Evolutionary conservation across 2,888 invertebrate species (phyloP).

Genomic region (Athalia rosae): DNA sequence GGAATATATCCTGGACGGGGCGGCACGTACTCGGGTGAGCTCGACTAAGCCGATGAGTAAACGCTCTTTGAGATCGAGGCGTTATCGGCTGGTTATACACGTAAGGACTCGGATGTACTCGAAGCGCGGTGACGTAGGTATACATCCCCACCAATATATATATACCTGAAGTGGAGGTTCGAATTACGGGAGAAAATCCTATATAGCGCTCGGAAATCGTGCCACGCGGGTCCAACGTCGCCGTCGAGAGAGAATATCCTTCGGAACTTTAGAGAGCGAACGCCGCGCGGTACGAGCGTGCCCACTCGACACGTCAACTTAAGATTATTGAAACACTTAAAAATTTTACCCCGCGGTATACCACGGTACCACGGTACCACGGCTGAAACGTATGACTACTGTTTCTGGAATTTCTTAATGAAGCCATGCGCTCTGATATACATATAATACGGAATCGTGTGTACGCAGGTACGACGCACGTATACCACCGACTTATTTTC

Average conservation of each 20-base stretch:
- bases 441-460: no score
- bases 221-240: background rate
- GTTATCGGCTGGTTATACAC: constrained; percentile 39
- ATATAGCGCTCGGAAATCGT: constrained; percentile 25
- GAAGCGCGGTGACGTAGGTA: background rate
- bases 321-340: constrained; percentile 47
- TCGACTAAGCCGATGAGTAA: constrained; percentile 40
- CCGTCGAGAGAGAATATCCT: background rate
- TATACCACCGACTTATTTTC: no score
- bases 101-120: constrained; percentile 16
- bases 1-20: background rate
- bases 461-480: no score
- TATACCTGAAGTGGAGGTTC: constrained; percentile 7
- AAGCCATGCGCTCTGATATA: constrained; percentile 52
- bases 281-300: constrained; percentile 22
- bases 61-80: constrained; percentile 20
- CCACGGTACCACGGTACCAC: no score
- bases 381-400: constrained; percentile 48
- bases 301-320: constrained; percentile 44
- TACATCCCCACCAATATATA: no score
- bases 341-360: constrained; percentile 20
- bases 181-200: constrained; percentile 18
- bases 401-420: constrained; percentile 59
- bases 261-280: constrained; percentile 21
- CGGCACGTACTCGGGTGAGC: constrained; percentile 2